Percentiles rank a stretch among this genome's conserved stretches.
These are phyloP conservation scores for Andinoacara biseriatus DNA, from an alignment of 2,113 vertebrate species.

Conservation along the genomic window DNA sequence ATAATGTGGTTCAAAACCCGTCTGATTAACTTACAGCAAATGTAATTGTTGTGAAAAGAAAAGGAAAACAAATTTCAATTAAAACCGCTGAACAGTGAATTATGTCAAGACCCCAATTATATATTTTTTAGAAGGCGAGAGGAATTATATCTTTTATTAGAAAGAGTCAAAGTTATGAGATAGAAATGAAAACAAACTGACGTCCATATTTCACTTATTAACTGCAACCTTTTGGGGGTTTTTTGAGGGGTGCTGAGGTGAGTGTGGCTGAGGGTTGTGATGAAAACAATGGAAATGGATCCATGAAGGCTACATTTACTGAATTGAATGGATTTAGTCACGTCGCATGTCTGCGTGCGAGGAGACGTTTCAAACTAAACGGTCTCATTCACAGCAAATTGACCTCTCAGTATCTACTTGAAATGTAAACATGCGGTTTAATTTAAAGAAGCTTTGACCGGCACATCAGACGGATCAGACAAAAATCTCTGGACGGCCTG, in stretches of 20 bases:
- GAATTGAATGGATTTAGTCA: constrained; percentile 9
- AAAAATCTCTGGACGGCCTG: background rate
- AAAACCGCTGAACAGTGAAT: background rate
- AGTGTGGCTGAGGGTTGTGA: background rate
- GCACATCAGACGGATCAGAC: background rate
- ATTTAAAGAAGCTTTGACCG: background rate
- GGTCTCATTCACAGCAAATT: background rate
- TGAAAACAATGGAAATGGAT: background rate
- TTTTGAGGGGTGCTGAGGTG: background rate
- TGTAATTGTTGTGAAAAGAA: background rate
- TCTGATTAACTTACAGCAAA: background rate
- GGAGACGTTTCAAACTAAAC: background rate
- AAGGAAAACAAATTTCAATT: background rate
- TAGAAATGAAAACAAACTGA: constrained; percentile 23
- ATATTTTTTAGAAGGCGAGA: background rate
- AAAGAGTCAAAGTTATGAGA: background rate
- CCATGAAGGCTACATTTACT: background rate
- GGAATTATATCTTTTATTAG: background rate
- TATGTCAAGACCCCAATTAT: background rate
- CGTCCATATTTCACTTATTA: constrained; percentile 1
- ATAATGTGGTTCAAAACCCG: background rate
- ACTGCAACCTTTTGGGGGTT: background rate
- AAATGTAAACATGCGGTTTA: background rate
- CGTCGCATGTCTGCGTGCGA: background rate
- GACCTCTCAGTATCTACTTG: background rate